A percentile compares a stretch with the other conserved stretches of the same genome.
phyloP scores from a whole-genome alignment of 2,888 invertebrate species.

The Synergus gifuensis region DNA sequence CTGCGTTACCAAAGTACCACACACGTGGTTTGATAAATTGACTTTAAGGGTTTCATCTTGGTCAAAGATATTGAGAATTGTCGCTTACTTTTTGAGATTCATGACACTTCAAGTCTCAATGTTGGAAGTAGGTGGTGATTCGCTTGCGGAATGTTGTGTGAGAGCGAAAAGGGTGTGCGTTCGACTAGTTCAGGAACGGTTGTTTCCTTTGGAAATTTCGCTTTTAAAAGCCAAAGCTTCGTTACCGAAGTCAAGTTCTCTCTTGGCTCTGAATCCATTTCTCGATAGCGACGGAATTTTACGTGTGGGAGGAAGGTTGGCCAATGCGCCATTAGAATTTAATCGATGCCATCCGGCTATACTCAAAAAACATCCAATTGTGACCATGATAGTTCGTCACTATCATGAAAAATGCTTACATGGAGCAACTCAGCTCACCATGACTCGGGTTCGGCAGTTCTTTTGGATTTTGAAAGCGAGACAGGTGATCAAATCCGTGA shows the following conservation, averaged over 20 bases:
- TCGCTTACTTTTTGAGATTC: no score
- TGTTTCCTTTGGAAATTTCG: constrained; percentile 10
- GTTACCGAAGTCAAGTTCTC: not conserved
- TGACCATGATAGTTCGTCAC: constrained; percentile 1
- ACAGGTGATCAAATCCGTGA: constrained; percentile 37
- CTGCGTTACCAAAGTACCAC: not conserved
- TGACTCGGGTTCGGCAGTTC: constrained; percentile 13
- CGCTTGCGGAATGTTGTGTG: not conserved
- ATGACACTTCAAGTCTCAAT: no score
- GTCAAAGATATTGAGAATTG: no score
- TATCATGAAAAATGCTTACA: constrained; percentile 30
- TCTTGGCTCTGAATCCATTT: constrained; percentile 19
- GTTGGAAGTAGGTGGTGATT: no score
- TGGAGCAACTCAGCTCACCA: constrained; percentile 27
- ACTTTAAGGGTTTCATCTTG: no score
- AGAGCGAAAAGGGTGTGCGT: not conserved
- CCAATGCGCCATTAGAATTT: not conserved
- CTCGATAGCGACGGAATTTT: not conserved
- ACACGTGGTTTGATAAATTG: no score
- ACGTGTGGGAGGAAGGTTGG: constrained; percentile 14
- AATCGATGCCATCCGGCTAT: not conserved
- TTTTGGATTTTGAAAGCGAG: constrained; percentile 31
- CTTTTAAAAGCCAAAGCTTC: not conserved
- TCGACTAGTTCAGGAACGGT: not conserved
- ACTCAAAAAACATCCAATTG: not conserved